Evolutionary conservation across 2,888 invertebrate genomes (phyloP), one percentile per base, ranked within the genome.

Genomic region (Cataglyphis altisquamis): DNA sequence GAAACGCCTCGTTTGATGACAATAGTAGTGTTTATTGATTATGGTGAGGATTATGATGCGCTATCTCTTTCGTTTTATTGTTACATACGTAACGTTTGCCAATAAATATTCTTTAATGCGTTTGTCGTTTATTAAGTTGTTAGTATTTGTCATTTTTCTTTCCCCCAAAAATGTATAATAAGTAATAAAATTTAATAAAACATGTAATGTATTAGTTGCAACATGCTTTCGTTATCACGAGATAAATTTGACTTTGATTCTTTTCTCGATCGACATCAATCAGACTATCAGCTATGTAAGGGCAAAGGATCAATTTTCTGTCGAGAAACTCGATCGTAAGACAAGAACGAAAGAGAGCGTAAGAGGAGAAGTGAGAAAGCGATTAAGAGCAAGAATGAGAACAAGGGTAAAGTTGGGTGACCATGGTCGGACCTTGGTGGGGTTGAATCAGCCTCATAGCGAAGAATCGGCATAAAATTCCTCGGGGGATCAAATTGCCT

Each of bases 1-100:
- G 78, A 88, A 83, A 91, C 88, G 88, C 90, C 89, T 90, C 91
- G 89, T 90, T 91, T 90, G 84, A 85, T 86, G 63, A 83, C 68
- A 60, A 10, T 21, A 25, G 5, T 32, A 57, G n/a, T 6, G 32
- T 78, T 57, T 45, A 29, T 68, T 52, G 60, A 57, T 29, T 39
- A 73, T 36, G 41, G 60, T 48, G 48, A 62, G 10, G 15, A 41
- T 73, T 10, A 73, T 63, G 29, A 15, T 64, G 25, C 25, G 32
- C n/a, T 74, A n/a, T 62, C 18, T 45, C 18, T 62, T 36, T 60
- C n/a, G 4, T 4, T 32, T 3, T 57, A 57, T 9, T 25, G 36
- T 10, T 36, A 36, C 25, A 36, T 45, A n/a, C 15, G 9, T 36
- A 39, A 48, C 10, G 48, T 10, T n/a, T 5, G 68, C 15, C 8